These are phyloP conservation scores for Cybosia mesomella DNA, from an alignment of 2,888 invertebrate species.

Conservation along the genomic window DNA sequence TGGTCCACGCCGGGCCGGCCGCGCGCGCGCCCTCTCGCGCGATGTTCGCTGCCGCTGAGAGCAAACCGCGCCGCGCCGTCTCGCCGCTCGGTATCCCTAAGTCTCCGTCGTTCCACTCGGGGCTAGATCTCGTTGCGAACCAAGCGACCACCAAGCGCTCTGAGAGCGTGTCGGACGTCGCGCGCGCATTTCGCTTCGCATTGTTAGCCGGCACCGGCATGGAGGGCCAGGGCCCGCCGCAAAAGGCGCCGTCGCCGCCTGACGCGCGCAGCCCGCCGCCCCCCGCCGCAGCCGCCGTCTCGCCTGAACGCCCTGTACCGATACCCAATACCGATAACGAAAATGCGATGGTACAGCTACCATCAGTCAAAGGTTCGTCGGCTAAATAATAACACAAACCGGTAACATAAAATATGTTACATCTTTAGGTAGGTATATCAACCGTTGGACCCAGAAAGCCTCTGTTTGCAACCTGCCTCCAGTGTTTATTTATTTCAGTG, in stretches of 20 bases:
- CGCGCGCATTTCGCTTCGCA: constrained; percentile 83
- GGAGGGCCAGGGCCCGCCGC: constrained; percentile 75
- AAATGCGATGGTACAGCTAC: constrained; percentile 83
- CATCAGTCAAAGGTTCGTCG: constrained; percentile 84
- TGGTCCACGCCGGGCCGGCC: constrained; percentile 87
- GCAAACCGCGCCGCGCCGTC: constrained; percentile 84
- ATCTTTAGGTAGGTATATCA: background rate
- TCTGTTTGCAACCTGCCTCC: background rate
- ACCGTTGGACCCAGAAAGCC: background rate
- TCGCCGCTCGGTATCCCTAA: constrained; percentile 93
- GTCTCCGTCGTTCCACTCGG: constrained; percentile 95
- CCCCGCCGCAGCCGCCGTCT: constrained; percentile 63
- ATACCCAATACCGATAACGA: constrained; percentile 75
- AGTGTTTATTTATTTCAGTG: background rate
- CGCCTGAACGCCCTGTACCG: constrained; percentile 69
- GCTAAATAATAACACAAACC: constrained; percentile 8
- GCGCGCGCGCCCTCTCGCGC: constrained; percentile 85
- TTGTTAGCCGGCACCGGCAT: constrained; percentile 74
- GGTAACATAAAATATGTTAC: background rate
- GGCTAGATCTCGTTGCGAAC: constrained; percentile 92
- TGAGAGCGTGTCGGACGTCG: constrained; percentile 82
- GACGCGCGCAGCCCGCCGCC: constrained; percentile 79
- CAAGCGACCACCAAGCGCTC: constrained; percentile 82
- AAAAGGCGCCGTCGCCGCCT: constrained; percentile 80
- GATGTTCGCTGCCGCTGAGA: constrained; percentile 85